These are phyloP conservation scores for Heliothis virescens DNA, from an alignment of 1,140 invertebrate genomes.

Conservation along the genomic window DNA sequence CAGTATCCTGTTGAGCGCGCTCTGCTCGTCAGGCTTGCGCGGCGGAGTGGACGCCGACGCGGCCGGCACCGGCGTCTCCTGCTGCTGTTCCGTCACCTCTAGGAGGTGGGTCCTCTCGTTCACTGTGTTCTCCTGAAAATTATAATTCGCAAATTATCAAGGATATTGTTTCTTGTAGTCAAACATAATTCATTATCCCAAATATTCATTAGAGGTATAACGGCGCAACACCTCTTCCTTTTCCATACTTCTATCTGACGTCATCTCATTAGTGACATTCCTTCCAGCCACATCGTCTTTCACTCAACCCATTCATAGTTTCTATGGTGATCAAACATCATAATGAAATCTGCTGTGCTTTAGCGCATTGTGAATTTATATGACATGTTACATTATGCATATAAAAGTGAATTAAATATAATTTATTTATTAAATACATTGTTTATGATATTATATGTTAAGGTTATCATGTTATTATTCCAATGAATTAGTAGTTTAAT, in stretches of 20 bases:
- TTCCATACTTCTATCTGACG: too few relatives aligned
- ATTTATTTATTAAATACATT: not conserved
- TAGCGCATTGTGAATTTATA: too few relatives aligned
- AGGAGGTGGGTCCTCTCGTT: conserved; percentile 90
- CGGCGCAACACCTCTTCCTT: too few relatives aligned
- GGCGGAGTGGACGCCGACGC: conserved; percentile 81
- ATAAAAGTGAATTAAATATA: conserved; percentile 21
- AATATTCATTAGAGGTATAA: too few relatives aligned
- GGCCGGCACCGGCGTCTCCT: conserved; percentile 76
- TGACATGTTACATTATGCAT: too few relatives aligned
- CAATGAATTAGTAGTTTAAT: conserved; percentile 17
- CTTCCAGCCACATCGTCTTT: too few relatives aligned
- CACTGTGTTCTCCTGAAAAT: conserved; percentile 86
- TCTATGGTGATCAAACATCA: too few relatives aligned
- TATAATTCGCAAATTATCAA: not conserved
- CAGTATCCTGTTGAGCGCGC: conserved; percentile 93
- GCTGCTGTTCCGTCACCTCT: conserved; percentile 89
- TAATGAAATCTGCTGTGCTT: not conserved
- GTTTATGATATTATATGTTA: not conserved
- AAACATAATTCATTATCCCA: too few relatives aligned
- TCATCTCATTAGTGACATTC: too few relatives aligned
- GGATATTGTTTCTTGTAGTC: too few relatives aligned
- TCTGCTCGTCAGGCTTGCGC: conserved; percentile 95
- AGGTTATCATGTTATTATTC: conserved; percentile 24
- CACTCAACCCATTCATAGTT: too few relatives aligned